Evolutionary conservation across 37 sponge, comb jelly and placozoan species (phyloP), one percentile per base, ranked within the genome.

Genomic region (Halisarca cf. caerulea): DNA sequence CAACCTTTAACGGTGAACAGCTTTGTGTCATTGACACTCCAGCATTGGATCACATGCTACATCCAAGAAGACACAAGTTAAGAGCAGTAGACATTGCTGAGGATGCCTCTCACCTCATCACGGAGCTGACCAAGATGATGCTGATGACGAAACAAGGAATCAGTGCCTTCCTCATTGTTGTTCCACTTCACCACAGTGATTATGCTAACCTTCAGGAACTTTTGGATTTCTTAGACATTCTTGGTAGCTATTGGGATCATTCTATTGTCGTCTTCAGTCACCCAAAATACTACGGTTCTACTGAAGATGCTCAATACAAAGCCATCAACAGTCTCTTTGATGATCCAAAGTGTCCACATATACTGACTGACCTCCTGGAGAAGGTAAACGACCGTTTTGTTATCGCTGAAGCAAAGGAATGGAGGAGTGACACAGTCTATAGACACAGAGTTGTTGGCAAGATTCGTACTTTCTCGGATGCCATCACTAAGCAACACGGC

Each of bases 41-140:
- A 18, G 71, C 35, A 3, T 69, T 69, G 25, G 71, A 36, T 69
- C 35, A 69, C 7, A 69, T 36, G 18, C 33, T 3, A 3, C 71
- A 28, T 21, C 25, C 33, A 2, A 36, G 37, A 4, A 55, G 57
- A 55, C 17, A 11, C 57, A 17, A 20, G 17, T n/a, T n/a, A n/a
- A n/a, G n/a, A n/a, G n/a, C n/a, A n/a, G n/a, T n/a, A n/a, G 33
- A 69, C 36, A 3, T 69, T n/a, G 71, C 71, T 36, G 33, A 15
- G 2, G 71, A 69, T 35, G 37, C 37, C 2, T 32, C 71, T 21
- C 33, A 69, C 18, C 33, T 69, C 20, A 7, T 34, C 33, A 28
- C 33, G 33, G 71, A 69, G 71, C 37, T 69, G 35, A 69, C 35
- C 71, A 69, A 69, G 37, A 69, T 20, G 35, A 28, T 69, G 33